phyloP scores from a whole-genome alignment of 2,113 vertebrate species.

The Coptodon bakossiorum region DNA sequence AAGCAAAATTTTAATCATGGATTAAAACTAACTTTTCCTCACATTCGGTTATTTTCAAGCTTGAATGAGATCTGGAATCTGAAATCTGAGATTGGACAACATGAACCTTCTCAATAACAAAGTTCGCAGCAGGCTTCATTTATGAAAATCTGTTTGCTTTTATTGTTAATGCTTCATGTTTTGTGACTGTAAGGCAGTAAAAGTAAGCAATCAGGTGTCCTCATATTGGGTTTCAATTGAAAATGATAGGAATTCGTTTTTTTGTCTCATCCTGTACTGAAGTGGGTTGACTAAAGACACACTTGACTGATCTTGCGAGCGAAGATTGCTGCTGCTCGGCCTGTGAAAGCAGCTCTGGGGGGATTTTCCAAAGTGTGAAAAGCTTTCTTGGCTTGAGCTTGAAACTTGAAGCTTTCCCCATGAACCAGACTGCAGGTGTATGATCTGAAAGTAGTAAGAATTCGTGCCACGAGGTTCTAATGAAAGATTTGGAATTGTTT shows the following conservation, averaged over 20 bases:
- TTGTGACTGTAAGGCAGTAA: not conserved
- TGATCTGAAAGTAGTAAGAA: not conserved
- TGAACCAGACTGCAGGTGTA: not conserved
- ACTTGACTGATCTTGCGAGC: not conserved
- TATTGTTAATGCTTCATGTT: not conserved
- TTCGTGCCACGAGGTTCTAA: not conserved
- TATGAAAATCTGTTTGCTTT: not conserved
- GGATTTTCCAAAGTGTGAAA: not conserved
- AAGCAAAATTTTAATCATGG: not conserved
- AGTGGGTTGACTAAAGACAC: fast-evolving
- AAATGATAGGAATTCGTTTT: not conserved
- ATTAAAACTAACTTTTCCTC: not conserved
- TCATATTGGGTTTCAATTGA: fast-evolving
- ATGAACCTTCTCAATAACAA: not conserved
- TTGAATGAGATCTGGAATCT: not conserved
- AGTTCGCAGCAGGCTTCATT: not conserved
- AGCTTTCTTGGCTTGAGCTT: not conserved
- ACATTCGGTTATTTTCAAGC: not conserved
- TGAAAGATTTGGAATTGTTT: not conserved
- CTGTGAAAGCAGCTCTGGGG: not conserved
- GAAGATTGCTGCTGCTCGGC: not conserved
- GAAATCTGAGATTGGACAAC: not conserved
- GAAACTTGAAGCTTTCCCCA: not conserved
- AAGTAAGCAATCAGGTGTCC: not conserved
- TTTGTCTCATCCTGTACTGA: not conserved